phyloP scores from a whole-genome alignment of 2,113 vertebrate species.

The Daubentonia madagascariensis region DNA sequence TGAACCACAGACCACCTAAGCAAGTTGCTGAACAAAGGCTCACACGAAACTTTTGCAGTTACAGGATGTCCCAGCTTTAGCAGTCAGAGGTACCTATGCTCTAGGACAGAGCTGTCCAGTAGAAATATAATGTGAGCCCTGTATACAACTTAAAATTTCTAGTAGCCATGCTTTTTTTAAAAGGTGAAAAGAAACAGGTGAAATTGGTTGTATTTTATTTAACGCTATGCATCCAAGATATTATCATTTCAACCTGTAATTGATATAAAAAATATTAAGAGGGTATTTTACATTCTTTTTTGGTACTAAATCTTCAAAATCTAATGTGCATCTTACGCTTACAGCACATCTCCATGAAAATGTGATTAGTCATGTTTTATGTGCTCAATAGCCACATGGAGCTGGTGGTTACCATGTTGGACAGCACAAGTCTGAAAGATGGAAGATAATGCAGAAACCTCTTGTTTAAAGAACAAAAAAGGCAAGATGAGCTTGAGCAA shows the following conservation, averaged over 20 bases:
- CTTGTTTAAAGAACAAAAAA: conserved; percentile 29
- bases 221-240: conserved; percentile 34
- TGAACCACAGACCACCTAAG: conserved; percentile 52
- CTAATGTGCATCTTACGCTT: background rate
- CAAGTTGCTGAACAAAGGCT: conserved; percentile 43
- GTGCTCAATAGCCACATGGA: background rate
- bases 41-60: conserved; percentile 21
- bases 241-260: background rate
- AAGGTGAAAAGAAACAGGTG: conserved; percentile 18
- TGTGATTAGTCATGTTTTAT: background rate
- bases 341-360: background rate
- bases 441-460: background rate
- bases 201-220: conserved; percentile 56
- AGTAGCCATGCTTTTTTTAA: conserved; percentile 14
- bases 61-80: conserved; percentile 9
- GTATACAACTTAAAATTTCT: background rate
- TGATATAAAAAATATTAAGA: conserved; percentile 30
- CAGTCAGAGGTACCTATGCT: background rate
- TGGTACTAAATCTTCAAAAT: conserved; percentile 48
- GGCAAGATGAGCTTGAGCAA: conserved; percentile 9
- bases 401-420: background rate
- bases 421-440: background rate
- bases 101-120: background rate
- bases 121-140: conserved; percentile 37
- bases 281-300: conserved; percentile 5